Base-by-base conservation (phyloP, 2,113 vertebrate genomes). In the Amphiprion ocellaris region DNA sequence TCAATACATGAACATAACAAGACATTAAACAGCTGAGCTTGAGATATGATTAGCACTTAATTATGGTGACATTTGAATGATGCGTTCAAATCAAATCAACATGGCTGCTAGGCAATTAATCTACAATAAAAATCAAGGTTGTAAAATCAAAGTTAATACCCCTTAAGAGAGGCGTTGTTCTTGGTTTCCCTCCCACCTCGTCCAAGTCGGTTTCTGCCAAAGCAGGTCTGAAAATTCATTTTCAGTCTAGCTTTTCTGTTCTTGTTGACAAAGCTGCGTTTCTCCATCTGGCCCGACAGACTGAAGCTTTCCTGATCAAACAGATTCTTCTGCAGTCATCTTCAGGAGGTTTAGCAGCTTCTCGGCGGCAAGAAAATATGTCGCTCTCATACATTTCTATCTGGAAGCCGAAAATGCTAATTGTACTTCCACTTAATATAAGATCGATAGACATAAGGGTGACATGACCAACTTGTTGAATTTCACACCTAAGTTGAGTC, bases 1-100 rank as follows among this genome's bases (percentile, higher is more conserved):
- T 28, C 67, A 33, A 0, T n/a, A 39, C 66, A 28, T 1, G 3
- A 49, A 33, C 61, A 9, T 28, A 68, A 69, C 49, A 37, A 68
- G 60, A 66, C 54, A 71, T 74, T 76, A 73, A 75, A 54, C 60
- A 52, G 33, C 61, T 24, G 47, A 62, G 62, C 65, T 58, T 62
- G 17, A 83, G 52, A 62, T 75, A 72, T 72, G 73, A 83, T 78
- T 77, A 68, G 61, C 16, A 15, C 69, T 73, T 74, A 82, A 80
- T 84, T 49, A 79, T 28, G 1, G 21, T 81, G 84, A 78, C 86
- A 88, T 87, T 83, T 82, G 66, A 78, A 58, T 60, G 28, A 84
- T 59, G 59, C 55, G 81, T 80, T 74, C 21, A 44, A 80, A 81
- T 80, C 64, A 82, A 77, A 72, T 69, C 67, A 79, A 50, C 49